Evolutionary conservation across 2,113 vertebrate genomes (phyloP), one percentile per base, ranked within the genome.

Genomic region (Hiodon tergisus): DNA sequence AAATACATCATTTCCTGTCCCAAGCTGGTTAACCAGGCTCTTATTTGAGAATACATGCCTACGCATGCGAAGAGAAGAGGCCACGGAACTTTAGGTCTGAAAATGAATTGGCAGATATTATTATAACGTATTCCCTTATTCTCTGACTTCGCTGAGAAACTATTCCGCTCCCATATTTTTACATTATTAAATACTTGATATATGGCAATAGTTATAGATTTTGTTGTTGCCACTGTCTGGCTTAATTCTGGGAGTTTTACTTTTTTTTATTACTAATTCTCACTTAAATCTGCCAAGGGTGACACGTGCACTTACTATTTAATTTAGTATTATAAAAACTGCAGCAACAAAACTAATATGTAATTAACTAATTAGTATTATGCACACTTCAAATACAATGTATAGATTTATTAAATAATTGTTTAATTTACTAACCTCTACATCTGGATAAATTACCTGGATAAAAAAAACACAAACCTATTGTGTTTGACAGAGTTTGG

Each of bases 101-200:
- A 54, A 4, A 13, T n/a, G 48, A 73, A 51, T 48, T 50, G 16
- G 53, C n/a, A 55, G 72, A 73, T 66, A 47, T 31, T 17, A 66
- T 73, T 73, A 73, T 48, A 51, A 61, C 9, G 61, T 11, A n/a
- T 6, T 17, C 52, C 31, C 31, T 53, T 65, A 73, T 65, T 73
- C 61, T 61, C 13, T 59, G 16, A 31, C 51, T 66, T 61, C 10
- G 13, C 5, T 8, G 31, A 17, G 17, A 66, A 6, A 11, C 10
- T 16, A 17, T 13, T 4, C 46, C 63, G 8, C 46, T 48, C 63
- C 63, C 7, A 17, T 46, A 10, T 47, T 46, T 66, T 66, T 47
- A 47, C 11, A 11, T 47, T 66, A 3, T 48, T 9, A 31, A 31
- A 31, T 48, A 66, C 13, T 1, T 31, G 31, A 31, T 31, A 31